Conservation (phyloP, 1,140 invertebrate species). For the Drosophila prosaltans region DNA sequence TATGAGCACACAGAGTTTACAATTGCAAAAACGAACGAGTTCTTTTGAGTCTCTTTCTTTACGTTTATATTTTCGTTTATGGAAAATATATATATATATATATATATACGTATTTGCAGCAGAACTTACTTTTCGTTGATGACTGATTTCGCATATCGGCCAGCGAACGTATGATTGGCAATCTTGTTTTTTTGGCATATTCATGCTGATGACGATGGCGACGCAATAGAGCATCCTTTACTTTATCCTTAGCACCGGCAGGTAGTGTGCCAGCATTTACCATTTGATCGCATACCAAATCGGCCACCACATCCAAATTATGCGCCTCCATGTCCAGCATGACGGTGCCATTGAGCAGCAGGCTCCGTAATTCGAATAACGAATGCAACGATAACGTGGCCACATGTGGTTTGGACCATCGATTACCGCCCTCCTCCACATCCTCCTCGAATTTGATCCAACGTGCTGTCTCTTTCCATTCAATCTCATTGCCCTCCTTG, state of each 20-base stretch:
- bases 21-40: slow-evolving; percentile 59
- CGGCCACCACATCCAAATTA: slow-evolving; percentile 93
- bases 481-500: slow-evolving; percentile 92
- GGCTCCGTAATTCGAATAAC: slow-evolving; percentile 93
- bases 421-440: slow-evolving; percentile 96
- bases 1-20: slow-evolving; percentile 34
- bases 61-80: background rate
- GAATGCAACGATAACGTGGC: slow-evolving; percentile 95
- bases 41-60: slow-evolving; percentile 31
- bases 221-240: slow-evolving; percentile 93
- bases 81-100: too few relatives aligned
- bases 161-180: slow-evolving; percentile 97
- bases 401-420: slow-evolving; percentile 97
- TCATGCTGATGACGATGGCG: slow-evolving; percentile 98
- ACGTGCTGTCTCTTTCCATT: slow-evolving; percentile 98
- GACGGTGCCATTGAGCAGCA: slow-evolving; percentile 94
- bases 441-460: slow-evolving; percentile 99
- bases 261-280: slow-evolving; percentile 91
- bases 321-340: slow-evolving; percentile 95
- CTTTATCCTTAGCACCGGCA: slow-evolving; percentile 90
- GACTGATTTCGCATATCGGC: slow-evolving; percentile 98
- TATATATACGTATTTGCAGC: background rate
- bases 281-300: slow-evolving; percentile 96
- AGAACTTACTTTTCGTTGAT: slow-evolving; percentile 95
- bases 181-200: slow-evolving; percentile 89